Percentiles rank a stretch among this genome's conserved stretches.
Conservation (phyloP, 2,113 vertebrate genomes). For the Pyxicephalus adspersus region DNA sequence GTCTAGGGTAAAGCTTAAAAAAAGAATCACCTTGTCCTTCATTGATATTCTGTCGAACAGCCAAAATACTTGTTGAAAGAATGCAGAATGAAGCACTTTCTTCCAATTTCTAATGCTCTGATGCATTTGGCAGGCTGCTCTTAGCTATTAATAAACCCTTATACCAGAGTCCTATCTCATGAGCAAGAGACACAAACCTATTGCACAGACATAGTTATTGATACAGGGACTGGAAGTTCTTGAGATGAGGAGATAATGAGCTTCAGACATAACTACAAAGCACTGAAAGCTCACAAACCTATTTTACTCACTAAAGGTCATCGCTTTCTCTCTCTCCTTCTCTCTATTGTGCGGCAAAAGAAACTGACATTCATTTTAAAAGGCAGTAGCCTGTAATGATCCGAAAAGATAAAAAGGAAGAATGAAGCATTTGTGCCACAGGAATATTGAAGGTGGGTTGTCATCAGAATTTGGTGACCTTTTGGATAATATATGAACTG, state of each 20-base stretch:
- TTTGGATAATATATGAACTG: slow-evolving; percentile 27
- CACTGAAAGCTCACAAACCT: neutral
- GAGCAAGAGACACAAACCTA: slow-evolving; percentile 34
- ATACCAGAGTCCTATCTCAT: slow-evolving; percentile 42
- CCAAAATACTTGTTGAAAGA: slow-evolving; percentile 45
- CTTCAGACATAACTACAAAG: neutral
- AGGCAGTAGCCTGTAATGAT: slow-evolving; percentile 45
- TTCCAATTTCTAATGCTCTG: neutral
- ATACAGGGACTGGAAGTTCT: slow-evolving; percentile 52
- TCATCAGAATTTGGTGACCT: slow-evolving; percentile 31
- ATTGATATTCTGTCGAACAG: slow-evolving; percentile 15
- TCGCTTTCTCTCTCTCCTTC: neutral
- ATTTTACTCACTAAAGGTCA: slow-evolving; percentile 57
- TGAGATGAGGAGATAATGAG: slow-evolving; percentile 42
- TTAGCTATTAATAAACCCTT: slow-evolving; percentile 57
- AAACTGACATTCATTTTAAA: slow-evolving; percentile 51
- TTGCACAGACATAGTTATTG: slow-evolving; percentile 21
- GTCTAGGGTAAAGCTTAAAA: slow-evolving; percentile 9
- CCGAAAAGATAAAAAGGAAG: neutral
- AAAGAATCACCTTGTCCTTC: slow-evolving; percentile 1
- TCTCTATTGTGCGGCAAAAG: slow-evolving; percentile 12
- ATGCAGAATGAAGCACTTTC: slow-evolving; percentile 35
- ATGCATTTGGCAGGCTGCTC: slow-evolving; percentile 41
- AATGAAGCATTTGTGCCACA: slow-evolving; percentile 35
- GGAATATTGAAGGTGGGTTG: slow-evolving; percentile 41